phyloP scores from a whole-genome alignment of 2,888 invertebrate genomes.

The Gastracanthus pulcherrimus region DNA sequence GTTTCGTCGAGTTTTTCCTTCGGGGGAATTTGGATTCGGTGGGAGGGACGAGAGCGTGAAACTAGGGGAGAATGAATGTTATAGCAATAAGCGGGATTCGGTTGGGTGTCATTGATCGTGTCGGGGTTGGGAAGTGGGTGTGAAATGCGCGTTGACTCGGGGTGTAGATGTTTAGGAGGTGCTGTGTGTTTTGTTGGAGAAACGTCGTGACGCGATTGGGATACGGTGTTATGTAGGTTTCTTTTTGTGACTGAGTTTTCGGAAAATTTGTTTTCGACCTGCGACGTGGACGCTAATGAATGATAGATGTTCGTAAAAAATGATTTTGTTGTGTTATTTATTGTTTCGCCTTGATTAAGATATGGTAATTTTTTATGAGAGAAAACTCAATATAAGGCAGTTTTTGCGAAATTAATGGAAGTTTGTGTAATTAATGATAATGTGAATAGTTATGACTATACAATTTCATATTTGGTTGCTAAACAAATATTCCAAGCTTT shows the following conservation, averaged over 20 bases:
- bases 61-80: conserved; percentile 30
- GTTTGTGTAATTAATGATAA: too few species aligned
- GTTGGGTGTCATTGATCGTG: not conserved
- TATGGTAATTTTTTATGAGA: too few species aligned
- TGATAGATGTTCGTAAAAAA: too few species aligned
- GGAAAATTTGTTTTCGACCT: too few species aligned
- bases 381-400: too few species aligned
- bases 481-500: too few species aligned
- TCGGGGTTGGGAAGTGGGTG: not conserved
- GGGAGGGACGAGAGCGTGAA: not conserved
- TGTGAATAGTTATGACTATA: too few species aligned
- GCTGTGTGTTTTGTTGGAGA: not conserved
- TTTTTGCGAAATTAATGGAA: too few species aligned
- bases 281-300: too few species aligned
- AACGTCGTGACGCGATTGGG: not conserved
- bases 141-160: conserved; percentile 17
- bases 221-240: not conserved
- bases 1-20: not conserved
- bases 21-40: not conserved
- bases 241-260: not conserved
- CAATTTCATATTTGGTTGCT: too few species aligned
- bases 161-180: not conserved
- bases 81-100: conserved; percentile 31
- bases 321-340: too few species aligned
- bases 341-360: too few species aligned